Evolutionary conservation across 2,888 invertebrate genomes (phyloP), one percentile per base, ranked within the genome.

Genomic region (Caenorhabditis parvicauda): DNA sequence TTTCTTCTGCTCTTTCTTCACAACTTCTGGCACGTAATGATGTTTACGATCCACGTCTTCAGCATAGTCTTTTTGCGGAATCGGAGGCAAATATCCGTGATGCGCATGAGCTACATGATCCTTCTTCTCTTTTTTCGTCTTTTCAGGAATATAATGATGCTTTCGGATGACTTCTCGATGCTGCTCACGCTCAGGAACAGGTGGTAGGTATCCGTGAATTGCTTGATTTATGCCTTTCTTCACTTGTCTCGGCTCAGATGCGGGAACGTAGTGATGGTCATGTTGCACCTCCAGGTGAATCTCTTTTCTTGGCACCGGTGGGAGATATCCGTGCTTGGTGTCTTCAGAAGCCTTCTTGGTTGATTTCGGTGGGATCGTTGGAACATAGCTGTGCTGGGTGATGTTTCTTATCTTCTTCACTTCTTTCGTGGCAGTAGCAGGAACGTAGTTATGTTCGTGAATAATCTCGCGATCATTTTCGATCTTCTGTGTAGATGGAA

Each of bases 201-300:
- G n/a, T n/a, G n/a, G n/a, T n/a, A n/a, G n/a, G n/a, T n/a, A n/a
- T n/a, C n/a, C n/a, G n/a, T n/a, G n/a, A n/a, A n/a, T n/a, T n/a
- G 12, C 29, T 29, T 22, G 27, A 7, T 45, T 45, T 7, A 29
- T 32, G 19, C 24, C n/a, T 29, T 47, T 17, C 2, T 57, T 54
- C 5, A 29, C 45, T 9, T 25, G 12, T 17, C 37, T n/a, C 2
- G 28, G n/a, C n/a, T 22, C 7, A 6, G 17, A 24, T 4, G 54
- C n/a, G 21, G 61, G 61, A n/a, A 54, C 54, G 38, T 42, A 61
- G 17, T 57, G 41, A 50, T 61, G 61, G 12, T 50, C 42, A n/a
- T 50, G 43, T n/a, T 32, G 9, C 9, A n/a, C n/a, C n/a, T n/a
- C n/a, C n/a, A n/a, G n/a, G n/a, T 2, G 46, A 39, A 2, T 24